Base-by-base conservation (phyloP, 2,888 invertebrate genomes). In the Frankliniella intonsa region DNA sequence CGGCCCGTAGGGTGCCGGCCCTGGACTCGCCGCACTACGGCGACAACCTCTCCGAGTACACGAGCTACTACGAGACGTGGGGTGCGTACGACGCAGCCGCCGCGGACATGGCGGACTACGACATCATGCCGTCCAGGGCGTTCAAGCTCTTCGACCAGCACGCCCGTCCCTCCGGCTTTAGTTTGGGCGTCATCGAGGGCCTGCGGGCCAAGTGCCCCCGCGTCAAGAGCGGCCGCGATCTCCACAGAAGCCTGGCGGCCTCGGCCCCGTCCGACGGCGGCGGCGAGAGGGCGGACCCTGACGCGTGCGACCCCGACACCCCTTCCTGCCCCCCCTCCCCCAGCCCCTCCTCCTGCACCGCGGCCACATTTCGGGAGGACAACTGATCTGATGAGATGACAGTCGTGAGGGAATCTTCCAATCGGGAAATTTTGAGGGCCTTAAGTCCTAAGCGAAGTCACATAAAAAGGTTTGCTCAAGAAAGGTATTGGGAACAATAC, bases 171-270 rank as follows among this genome's bases (percentile, higher is more conserved):
- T 82, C 85, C 85, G 83, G 87, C 81, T 85, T 89, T 85, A 87
- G 86, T 84, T 85, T 87, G 5, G 87, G 87, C 50, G 87, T 86
- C 83, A 87, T 90, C 84, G 89, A 89, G 83, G 88, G 90, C 14
- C 88, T 91, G 85, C 89, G 90, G 49, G 91, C 91, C 0, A 89
- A 91, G 81, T 93, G 93, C 87, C 93, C 93, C 0, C 88, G 92
- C 82, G 90, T 92, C 80, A 88, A 91, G 83, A 92, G 91, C 85
- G 89, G 90, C 22, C 92, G 91, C 87, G 91, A 90, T 81, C 88
- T 91, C 55, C 89, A 90, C 85, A 82, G 82, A 81, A 83, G 83
- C 27, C 22, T 82, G 17, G 65, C 51, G 81, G 65, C 82, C 65
- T 12, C 65, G 27, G 38, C 38, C 38, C 17, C 11, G 50, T 81